A percentile compares a stretch with the other conserved stretches of the same genome.
phyloP scores from a whole-genome alignment of 92 coral and sea anemone species.

The Palythoa grandis region DNA sequence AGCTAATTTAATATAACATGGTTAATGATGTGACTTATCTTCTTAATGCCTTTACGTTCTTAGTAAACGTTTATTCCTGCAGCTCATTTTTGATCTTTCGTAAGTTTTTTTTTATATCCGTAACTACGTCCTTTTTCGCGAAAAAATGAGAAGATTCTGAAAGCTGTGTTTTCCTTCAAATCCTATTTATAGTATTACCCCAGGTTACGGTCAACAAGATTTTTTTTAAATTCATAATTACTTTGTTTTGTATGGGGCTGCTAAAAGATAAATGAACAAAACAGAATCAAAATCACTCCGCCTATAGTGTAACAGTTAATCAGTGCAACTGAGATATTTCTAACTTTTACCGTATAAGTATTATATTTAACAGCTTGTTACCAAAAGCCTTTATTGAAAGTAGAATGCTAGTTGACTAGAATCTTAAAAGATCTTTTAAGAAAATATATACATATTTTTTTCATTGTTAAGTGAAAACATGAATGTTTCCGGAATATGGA shows the following conservation, averaged over 20 bases:
- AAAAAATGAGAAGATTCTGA: not conserved
- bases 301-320: not conserved
- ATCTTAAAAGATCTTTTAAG: not conserved
- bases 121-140: not conserved
- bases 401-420: not conserved
- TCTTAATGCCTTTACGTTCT: too few species aligned
- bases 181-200: not conserved
- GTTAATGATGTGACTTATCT: too few species aligned
- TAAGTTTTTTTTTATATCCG: too few species aligned
- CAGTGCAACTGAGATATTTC: not conserved
- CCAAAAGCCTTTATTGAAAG: not conserved
- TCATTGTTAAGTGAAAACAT: not conserved
- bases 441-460: not conserved
- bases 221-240: not conserved
- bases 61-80: too few species aligned
- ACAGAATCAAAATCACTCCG: not conserved
- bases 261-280: not conserved
- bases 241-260: not conserved
- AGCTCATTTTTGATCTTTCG: too few species aligned
- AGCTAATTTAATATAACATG: too few species aligned
- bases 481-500: conserved; percentile 8
- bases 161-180: not conserved
- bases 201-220: not conserved
- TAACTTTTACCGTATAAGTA: not conserved
- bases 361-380: not conserved